phyloP scores from a whole-genome alignment of 2,888 invertebrate genomes.

The Pheosia gnoma region DNA sequence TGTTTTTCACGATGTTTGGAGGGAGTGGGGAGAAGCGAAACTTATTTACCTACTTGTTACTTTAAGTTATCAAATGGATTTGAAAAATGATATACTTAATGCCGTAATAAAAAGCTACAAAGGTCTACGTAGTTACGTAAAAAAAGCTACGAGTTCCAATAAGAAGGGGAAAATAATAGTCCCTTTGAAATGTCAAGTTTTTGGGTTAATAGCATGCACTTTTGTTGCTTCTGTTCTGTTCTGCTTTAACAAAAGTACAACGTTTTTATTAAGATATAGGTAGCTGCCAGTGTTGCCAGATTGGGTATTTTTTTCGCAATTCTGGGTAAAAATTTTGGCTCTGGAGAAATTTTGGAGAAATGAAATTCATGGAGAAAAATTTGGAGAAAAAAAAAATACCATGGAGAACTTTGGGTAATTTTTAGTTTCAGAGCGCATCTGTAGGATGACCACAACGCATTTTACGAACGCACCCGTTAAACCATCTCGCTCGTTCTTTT shows the following conservation, averaged over 20 bases:
- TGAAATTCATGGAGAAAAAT: no score
- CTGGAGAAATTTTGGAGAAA: no score
- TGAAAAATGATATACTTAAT: neutral
- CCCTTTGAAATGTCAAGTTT: conserved; percentile 37
- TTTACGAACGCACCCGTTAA: no score
- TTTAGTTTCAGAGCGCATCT: no score
- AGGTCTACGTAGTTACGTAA: neutral
- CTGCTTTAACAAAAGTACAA: neutral
- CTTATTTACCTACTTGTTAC: conserved; percentile 16
- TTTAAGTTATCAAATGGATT: conserved; percentile 6
- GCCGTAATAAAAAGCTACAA: neutral
- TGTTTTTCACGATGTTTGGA: conserved; percentile 19
- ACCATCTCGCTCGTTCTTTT: no score
- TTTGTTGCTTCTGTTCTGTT: conserved; percentile 13
- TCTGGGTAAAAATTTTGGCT: no score
- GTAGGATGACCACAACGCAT: no score
- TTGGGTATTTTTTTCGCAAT: no score
- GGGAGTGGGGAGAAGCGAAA: conserved; percentile 13
- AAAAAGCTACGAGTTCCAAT: conserved; percentile 1
- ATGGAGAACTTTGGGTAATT: no score
- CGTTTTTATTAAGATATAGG: neutral
- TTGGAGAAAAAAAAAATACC: no score
- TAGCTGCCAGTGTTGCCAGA: no score
- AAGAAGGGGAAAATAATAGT: conserved; percentile 31
- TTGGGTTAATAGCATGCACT: conserved; percentile 36